Conservation (phyloP, 1,140 invertebrate genomes). For the Pseudomyrmex concolor region DNA sequence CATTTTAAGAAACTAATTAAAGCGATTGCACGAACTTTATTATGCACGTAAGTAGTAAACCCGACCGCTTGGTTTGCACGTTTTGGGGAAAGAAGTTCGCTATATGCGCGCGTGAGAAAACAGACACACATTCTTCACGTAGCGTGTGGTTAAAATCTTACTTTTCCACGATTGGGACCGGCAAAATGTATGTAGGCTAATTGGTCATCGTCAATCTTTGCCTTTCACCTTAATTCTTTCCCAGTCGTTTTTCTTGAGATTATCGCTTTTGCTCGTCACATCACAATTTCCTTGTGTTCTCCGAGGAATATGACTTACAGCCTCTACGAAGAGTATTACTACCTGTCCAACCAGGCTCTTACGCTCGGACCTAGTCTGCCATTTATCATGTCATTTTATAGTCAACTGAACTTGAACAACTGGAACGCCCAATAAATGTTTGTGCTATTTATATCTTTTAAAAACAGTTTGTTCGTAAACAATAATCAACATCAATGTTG, state of each 20-base stretch:
- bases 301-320: slow-evolving; percentile 80
- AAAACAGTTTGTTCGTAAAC: not conserved
- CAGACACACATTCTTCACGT: slow-evolving; percentile 74
- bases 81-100: slow-evolving; percentile 62
- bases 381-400: slow-evolving; percentile 80
- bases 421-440: slow-evolving; percentile 52
- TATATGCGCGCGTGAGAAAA: slow-evolving; percentile 77
- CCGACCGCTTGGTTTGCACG: slow-evolving; percentile 43
- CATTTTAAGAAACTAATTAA: slow-evolving; percentile 67
- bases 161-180: slow-evolving; percentile 68
- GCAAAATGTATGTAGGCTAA: slow-evolving; percentile 80
- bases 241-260: slow-evolving; percentile 56
- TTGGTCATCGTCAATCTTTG: slow-evolving; percentile 72
- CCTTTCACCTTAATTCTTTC: slow-evolving; percentile 64
- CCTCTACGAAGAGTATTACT: slow-evolving; percentile 82
- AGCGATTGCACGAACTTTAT: slow-evolving; percentile 63
- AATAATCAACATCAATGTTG: not conserved
- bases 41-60: slow-evolving; percentile 49
- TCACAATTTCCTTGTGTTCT: slow-evolving; percentile 77
- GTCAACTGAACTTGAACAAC: slow-evolving; percentile 65
- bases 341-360: slow-evolving; percentile 81
- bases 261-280: slow-evolving; percentile 76
- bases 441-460: slow-evolving; percentile 2
- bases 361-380: slow-evolving; percentile 76
- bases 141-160: slow-evolving; percentile 77